Conservation (phyloP, 2,888 invertebrate genomes). For the Cyclophora punctaria region DNA sequence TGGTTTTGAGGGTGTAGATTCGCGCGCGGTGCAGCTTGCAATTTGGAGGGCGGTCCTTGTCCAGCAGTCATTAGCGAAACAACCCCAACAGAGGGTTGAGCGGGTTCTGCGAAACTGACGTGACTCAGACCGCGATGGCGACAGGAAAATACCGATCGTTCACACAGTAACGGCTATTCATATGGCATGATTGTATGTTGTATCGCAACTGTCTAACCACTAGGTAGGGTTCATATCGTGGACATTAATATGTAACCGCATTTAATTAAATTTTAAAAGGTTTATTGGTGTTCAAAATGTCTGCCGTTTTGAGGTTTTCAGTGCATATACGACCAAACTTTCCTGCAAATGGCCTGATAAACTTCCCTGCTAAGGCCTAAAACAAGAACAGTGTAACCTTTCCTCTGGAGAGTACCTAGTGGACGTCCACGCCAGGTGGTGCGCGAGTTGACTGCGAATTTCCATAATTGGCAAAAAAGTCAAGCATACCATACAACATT, state of each 20-base stretch:
- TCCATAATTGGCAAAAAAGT: conserved; percentile 60
- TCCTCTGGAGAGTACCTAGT: conserved; percentile 19
- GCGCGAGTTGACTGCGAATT: conserved; percentile 45
- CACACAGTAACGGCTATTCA: conserved; percentile 49
- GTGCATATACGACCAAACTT: no score
- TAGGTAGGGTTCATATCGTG: no score
- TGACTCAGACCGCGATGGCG: conserved; percentile 54
- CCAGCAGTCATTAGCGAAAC: conserved; percentile 66
- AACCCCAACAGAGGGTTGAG: conserved; percentile 58
- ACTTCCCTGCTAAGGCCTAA: conserved; percentile 19
- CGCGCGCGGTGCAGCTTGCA: conserved; percentile 44
- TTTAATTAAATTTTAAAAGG: no score
- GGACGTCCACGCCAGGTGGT: conserved; percentile 44
- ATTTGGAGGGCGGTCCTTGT: conserved; percentile 51
- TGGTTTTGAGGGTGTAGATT: conserved; percentile 62
- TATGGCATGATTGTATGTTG: conserved; percentile 31
- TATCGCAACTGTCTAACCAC: no score
- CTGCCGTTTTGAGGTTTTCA: no score
- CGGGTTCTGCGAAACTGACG: conserved; percentile 58
- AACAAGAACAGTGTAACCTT: conserved; percentile 37
- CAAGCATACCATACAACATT: conserved; percentile 54
- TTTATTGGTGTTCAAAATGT: no score
- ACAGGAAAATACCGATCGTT: conserved; percentile 57
- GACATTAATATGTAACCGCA: no score
- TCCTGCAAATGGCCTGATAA: no score